Conservation (phyloP, 92 coral and sea anemone genomes). For the Blastomussa wellsi region DNA sequence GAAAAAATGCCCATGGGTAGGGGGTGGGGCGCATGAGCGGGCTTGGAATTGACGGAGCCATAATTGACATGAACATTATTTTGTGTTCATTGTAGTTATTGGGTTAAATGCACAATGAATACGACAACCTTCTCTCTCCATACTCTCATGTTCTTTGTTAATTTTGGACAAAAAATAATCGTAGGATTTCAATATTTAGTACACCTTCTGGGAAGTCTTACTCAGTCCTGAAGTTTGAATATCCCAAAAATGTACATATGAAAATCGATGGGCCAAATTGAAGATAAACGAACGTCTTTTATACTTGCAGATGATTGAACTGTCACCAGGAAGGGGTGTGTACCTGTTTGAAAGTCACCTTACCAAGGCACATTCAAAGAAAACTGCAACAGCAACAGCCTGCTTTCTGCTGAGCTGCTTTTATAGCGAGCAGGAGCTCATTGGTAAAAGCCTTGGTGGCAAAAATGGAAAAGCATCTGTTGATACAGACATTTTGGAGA, state of each 20-base stretch:
- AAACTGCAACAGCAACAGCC: slow-evolving; percentile 62
- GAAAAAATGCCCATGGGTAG: too few relatives aligned
- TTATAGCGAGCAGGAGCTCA: slow-evolving; percentile 46
- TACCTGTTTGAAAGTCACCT: slow-evolving; percentile 56
- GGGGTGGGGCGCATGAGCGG: too few relatives aligned
- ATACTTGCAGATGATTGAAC: slow-evolving; percentile 60
- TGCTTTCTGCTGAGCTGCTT: slow-evolving; percentile 60
- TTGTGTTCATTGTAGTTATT: too few relatives aligned
- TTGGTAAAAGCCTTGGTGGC: slow-evolving; percentile 55
- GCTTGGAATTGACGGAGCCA: too few relatives aligned
- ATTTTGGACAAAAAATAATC: too few relatives aligned
- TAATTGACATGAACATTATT: too few relatives aligned
- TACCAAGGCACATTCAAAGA: slow-evolving; percentile 49
- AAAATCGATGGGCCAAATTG: slow-evolving; percentile 38
- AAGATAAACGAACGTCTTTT: slow-evolving; percentile 40
- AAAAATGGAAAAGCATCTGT: slow-evolving; percentile 39
- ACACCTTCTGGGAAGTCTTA: too few relatives aligned
- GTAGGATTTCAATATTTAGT: too few relatives aligned
- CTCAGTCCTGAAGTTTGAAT: too few relatives aligned
- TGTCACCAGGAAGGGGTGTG: slow-evolving; percentile 51
- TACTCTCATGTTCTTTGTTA: too few relatives aligned
- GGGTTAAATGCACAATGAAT: too few relatives aligned
- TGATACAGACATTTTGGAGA: slow-evolving; percentile 56
- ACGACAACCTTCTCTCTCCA: too few relatives aligned
- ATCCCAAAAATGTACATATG: not conserved